A percentile compares a stretch with the other conserved stretches of the same genome.
These are phyloP conservation scores for Epizoanthus ramosus DNA, from an alignment of 92 coral and sea anemone species.

Conservation along the genomic window DNA sequence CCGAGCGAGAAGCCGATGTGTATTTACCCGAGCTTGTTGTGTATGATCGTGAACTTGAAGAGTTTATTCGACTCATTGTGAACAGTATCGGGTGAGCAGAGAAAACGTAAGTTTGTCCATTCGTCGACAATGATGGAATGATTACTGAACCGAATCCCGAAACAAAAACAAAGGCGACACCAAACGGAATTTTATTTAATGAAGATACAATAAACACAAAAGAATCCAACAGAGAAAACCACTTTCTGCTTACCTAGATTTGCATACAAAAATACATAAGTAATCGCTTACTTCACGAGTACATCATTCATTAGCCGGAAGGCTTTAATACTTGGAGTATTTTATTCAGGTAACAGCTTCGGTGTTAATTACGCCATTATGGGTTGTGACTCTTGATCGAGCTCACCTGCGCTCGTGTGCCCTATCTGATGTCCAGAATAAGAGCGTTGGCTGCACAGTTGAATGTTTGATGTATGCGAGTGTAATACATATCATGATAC, in stretches of 20 bases:
- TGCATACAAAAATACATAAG: slow-evolving; percentile 23
- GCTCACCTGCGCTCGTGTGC: too few relatives aligned
- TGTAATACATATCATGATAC: too few relatives aligned
- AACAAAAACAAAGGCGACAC: slow-evolving; percentile 29
- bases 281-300: not conserved
- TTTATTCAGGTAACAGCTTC: too few relatives aligned
- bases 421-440: too few relatives aligned
- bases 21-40: slow-evolving; percentile 19
- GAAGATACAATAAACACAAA: slow-evolving; percentile 31
- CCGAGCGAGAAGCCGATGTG: slow-evolving; percentile 13
- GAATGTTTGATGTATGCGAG: too few relatives aligned
- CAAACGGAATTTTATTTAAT: slow-evolving; percentile 26
- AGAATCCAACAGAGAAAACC: slow-evolving; percentile 7
- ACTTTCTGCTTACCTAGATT: not conserved
- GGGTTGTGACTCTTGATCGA: too few relatives aligned
- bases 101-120: slow-evolving; percentile 6
- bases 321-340: too few relatives aligned
- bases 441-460: too few relatives aligned
- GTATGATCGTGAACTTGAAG: slow-evolving; percentile 32
- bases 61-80: slow-evolving; percentile 40
- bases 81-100: slow-evolving; percentile 13
- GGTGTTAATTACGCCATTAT: too few relatives aligned
- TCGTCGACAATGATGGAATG: slow-evolving; percentile 29
- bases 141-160: slow-evolving; percentile 14
- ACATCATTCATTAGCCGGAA: too few relatives aligned